Evolutionary conservation across 2,888 invertebrate genomes (phyloP).

Genomic region (Ecliptopera silaceata): DNA sequence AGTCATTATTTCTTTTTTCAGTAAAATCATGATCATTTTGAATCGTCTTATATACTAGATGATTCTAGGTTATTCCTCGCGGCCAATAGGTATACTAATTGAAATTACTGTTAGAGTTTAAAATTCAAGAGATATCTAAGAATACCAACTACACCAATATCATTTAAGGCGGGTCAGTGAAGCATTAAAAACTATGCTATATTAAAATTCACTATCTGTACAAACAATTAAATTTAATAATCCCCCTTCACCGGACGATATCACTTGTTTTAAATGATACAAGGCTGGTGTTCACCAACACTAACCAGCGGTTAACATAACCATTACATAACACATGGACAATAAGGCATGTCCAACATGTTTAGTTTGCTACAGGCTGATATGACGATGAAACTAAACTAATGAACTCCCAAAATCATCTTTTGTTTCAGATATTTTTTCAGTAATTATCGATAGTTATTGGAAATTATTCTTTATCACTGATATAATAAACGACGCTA

Average conservation of each 20-base stretch:
- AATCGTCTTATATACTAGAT: no score
- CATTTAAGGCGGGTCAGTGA: constrained; percentile 13
- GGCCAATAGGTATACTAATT: no score
- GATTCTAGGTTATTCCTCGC: no score
- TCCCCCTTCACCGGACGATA: constrained; percentile 31
- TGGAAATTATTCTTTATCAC: no score
- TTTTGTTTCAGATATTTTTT: not conserved
- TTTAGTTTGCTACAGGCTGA: no score
- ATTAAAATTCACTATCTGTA: constrained; percentile 41
- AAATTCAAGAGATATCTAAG: not conserved
- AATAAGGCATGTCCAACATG: no score
- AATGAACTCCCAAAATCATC: not conserved
- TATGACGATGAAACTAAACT: no score
- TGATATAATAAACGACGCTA: no score
- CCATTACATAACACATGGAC: not conserved
- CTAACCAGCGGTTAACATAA: not conserved
- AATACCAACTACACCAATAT: constrained; percentile 1
- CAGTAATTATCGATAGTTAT: no score
- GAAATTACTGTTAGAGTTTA: not conserved
- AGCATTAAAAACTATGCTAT: constrained; percentile 28
- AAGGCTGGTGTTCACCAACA: not conserved
- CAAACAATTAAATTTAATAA: constrained; percentile 32
- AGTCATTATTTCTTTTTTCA: no score
- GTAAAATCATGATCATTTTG: no score
- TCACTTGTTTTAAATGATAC: constrained; percentile 13